Evolutionary conservation across 2,888 invertebrate genomes (phyloP).

Genomic region (Temnothorax unifasciatus): DNA sequence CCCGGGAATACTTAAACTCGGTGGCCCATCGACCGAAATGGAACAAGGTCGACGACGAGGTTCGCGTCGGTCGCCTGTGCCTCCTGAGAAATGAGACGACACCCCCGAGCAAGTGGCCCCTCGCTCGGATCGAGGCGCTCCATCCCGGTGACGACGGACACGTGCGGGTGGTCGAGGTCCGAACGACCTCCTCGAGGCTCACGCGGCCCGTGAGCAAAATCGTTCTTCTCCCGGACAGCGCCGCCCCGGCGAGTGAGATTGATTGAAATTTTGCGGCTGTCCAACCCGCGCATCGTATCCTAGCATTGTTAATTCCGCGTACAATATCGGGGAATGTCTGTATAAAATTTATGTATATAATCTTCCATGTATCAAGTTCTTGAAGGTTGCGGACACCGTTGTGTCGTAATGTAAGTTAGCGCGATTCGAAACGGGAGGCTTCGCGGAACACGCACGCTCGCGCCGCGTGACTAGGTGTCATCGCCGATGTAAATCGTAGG

Average conservation of each 20-base stretch:
- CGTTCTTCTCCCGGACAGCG: background rate
- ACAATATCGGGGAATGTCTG: no score
- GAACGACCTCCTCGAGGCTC: background rate
- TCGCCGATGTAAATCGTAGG: no score
- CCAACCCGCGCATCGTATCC: no score
- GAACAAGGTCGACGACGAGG: rapidly evolving
- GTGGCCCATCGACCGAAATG: background rate
- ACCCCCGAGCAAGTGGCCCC: background rate
- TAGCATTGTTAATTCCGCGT: background rate
- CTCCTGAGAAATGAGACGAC: background rate
- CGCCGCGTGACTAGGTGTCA: no score
- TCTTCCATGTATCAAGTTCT: no score
- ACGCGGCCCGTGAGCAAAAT: background rate
- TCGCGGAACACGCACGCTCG: no score
- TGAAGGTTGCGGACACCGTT: no score
- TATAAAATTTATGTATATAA: no score
- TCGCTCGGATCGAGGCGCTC: rapidly evolving
- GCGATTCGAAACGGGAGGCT: no score
- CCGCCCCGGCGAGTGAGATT: rapidly evolving
- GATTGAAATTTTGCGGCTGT: no score
- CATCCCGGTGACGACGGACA: background rate
- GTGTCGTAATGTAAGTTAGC: no score
- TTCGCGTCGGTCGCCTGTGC: background rate
- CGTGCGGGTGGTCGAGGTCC: background rate
- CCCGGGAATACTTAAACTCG: background rate